Percentiles rank a stretch among this genome's conserved stretches.
Conservation (phyloP, 1,140 invertebrate genomes). For the Pemphigus obesinymphae region DNA sequence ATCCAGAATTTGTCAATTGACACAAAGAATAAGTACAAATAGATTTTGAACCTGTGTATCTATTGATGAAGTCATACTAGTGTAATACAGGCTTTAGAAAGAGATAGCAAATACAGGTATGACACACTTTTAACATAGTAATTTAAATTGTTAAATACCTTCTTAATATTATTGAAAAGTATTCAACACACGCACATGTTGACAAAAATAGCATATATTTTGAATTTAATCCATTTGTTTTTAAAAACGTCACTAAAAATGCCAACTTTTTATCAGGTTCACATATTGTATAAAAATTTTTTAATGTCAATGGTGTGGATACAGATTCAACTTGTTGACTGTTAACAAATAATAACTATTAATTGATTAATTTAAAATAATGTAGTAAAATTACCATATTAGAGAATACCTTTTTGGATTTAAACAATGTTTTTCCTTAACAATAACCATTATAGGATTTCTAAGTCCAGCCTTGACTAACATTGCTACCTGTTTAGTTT, state of each 20-base stretch:
- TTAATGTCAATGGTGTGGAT: conserved; percentile 74
- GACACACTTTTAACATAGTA: too few relatives aligned
- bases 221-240: conserved; percentile 55
- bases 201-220: conserved; percentile 94
- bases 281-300: conserved; percentile 81
- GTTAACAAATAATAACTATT: neutral
- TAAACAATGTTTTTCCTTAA: conserved; percentile 74
- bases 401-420: conserved; percentile 38
- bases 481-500: conserved; percentile 90
- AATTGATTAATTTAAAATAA: neutral
- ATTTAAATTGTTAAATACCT: conserved; percentile 49
- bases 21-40: neutral
- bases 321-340: conserved; percentile 38
- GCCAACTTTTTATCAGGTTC: conserved; percentile 72
- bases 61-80: too few relatives aligned
- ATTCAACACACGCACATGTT: conserved; percentile 94
- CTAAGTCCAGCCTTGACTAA: conserved; percentile 88
- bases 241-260: conserved; percentile 69
- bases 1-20: too few relatives aligned
- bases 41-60: too few relatives aligned
- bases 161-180: conserved; percentile 75
- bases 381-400: neutral
- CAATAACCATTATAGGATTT: conserved; percentile 87
- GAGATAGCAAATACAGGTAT: too few relatives aligned
- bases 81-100: too few relatives aligned